Evolutionary conservation across 2,888 invertebrate genomes (phyloP), one percentile per base, ranked within the genome.

Genomic region (Digitonthophagus gazella): DNA sequence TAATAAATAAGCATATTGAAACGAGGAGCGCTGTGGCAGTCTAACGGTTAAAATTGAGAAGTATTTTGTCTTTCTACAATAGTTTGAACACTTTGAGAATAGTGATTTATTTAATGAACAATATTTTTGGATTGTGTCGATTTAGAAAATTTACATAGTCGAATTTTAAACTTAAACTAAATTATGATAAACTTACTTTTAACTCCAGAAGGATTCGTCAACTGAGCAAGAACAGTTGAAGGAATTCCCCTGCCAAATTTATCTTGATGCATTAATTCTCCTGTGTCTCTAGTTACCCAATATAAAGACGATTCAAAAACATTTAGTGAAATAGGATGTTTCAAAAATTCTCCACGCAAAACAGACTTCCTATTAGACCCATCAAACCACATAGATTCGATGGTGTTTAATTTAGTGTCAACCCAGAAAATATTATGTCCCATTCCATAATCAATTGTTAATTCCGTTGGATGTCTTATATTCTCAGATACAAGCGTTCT

Each of bases 231-330:
- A 16, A 98, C 86, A 0, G 90, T 85, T 63, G 93, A 91, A 56
- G 95, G 93, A 72, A 97, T 94, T 8, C 97, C 97, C 65, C 97
- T 86, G 0, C 98, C 98, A 83, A 98, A 98, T 85, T 99, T 99
- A 82, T 99, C 97, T 81, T 97, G 96, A 18, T 89, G 88, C 64
- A 94, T 86, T 3, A 98, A 85, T 78, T 96, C 95, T 0, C 97
- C 97, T 0, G 92, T 90, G 76, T 94, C 93, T 68, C 92, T 87
- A 0, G 97, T 95, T n/a, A 95, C 89, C 97, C 97, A 98, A 84
- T 92, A 98, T 75, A 98, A 80, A 71, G 90, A 89, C 20, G 93
- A 95, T 83, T 97, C 98, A 83, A 98, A 98, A 14, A 98, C 91
- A 81, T 98, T 98, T 74, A 98, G 78, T 0, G 94, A 91, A 67